Evolutionary conservation across 2,888 invertebrate species (phyloP), one percentile per base, ranked within the genome.

Genomic region (Ochropleura leucogaster): DNA sequence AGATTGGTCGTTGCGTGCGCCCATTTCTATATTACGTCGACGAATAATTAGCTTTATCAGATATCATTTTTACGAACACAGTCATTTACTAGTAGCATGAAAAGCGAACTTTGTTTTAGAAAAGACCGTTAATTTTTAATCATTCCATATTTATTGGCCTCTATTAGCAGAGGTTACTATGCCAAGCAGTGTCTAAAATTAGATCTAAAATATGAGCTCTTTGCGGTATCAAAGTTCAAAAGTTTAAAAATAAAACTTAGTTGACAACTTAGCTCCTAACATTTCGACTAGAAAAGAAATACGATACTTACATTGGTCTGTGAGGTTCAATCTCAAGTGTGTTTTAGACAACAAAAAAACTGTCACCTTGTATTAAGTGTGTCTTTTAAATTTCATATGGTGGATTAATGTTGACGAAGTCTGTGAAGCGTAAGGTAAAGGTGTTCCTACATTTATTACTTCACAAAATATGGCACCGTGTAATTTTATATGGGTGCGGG

Each of bases 1-100:
- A 94, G 93, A 94, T 94, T 94, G 93, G 92, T 85, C 90, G 88
- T 95, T 93, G 95, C 95, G 95, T 95, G 95, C 90, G 90, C 88
- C 90, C 92, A 92, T 92, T 93, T 90, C 91, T 91, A 92, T 91
- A 94, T 92, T 92, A 92, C 92, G 89, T 92, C 91, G 90, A 92
- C 90, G 93, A 93, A 94, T 95, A 94, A 94, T 95, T 94, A 94
- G 91, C 89, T 92, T 93, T 93, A 94, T 95, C 95, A 89, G 93
- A 93, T 93, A 94, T 90, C 84, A 90, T 92, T 93, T 94, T 93
- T 92, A 93, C 88, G 90, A 93, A 94, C 93, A 91, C 89, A 87
- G 91, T 94, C 92, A 93, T 92, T 92, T 94, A 93, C 91, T 91
- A 91, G 92, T 89, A 91, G 90, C 92, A 93, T 93, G 92, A 92